A percentile compares a stretch with the other conserved stretches of the same genome.
Conservation (phyloP, 2,797 vertebrate species). For the Microchirus variegatus region DNA sequence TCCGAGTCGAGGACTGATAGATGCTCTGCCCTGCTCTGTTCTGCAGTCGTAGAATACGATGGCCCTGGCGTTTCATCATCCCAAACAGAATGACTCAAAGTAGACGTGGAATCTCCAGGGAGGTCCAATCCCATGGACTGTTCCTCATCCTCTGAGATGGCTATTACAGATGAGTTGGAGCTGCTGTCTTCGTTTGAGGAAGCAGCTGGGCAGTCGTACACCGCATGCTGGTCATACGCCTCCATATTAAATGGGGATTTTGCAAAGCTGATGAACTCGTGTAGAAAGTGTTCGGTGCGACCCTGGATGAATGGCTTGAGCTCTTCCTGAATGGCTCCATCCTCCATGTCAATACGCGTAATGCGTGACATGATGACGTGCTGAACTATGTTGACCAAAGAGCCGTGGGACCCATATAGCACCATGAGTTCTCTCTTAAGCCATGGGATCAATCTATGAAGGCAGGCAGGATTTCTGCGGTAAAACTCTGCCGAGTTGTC, state of each 20-base stretch:
- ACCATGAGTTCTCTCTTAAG: conserved; percentile 91
- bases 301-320: conserved; percentile 90
- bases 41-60: conserved; percentile 86
- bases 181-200: conserved; percentile 89
- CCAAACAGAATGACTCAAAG: conserved; percentile 85
- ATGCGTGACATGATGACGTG: conserved; percentile 94
- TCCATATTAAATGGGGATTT: conserved; percentile 93
- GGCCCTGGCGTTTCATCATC: conserved; percentile 97
- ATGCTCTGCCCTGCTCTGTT: conserved; percentile 67
- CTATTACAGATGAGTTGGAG: conserved; percentile 89
- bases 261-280: conserved; percentile 94
- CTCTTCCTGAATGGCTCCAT: conserved; percentile 86
- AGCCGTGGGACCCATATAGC: conserved; percentile 89
- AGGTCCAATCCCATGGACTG: conserved; percentile 71
- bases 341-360: conserved; percentile 88
- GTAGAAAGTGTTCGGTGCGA: conserved; percentile 93
- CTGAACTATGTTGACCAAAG: conserved; percentile 91
- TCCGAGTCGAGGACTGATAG: conserved; percentile 84
- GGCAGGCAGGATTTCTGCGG: conserved; percentile 90
- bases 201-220: conserved; percentile 90
- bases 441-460: conserved; percentile 93
- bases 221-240: conserved; percentile 90
- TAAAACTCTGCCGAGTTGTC: conserved; percentile 94
- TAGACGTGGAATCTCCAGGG: conserved; percentile 61
- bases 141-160: conserved; percentile 89